A percentile compares a stretch with the other conserved stretches of the same genome.
These are phyloP conservation scores for Oeneis ivallda DNA, from an alignment of 2,888 invertebrate species.

Conservation along the genomic window DNA sequence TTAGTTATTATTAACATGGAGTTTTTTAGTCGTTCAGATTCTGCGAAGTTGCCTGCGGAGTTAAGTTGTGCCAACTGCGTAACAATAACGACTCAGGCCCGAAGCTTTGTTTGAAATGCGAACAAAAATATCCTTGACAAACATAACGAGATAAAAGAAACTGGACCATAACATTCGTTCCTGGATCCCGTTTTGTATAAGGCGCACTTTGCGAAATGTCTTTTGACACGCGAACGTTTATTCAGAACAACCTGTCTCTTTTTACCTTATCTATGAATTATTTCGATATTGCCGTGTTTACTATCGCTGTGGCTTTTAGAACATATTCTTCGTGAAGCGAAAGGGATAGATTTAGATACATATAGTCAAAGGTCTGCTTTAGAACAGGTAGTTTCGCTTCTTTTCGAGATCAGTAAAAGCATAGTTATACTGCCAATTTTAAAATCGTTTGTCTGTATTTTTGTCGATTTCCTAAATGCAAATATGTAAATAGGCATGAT, in stretches of 20 bases:
- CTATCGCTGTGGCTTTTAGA: too few relatives aligned
- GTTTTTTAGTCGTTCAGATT: constrained; percentile 26
- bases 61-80: constrained; percentile 36
- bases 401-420: too few relatives aligned
- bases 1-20: constrained; percentile 16
- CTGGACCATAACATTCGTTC: constrained; percentile 6
- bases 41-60: constrained; percentile 28
- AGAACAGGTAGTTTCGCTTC: too few relatives aligned
- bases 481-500: too few relatives aligned
- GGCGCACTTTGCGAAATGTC: not conserved
- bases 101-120: constrained; percentile 28
- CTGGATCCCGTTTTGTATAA: constrained; percentile 10
- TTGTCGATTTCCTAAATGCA: not conserved
- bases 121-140: constrained; percentile 25
- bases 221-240: constrained; percentile 1
- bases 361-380: too few relatives aligned
- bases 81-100: constrained; percentile 27
- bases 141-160: constrained; percentile 7
- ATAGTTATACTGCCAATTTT: not conserved
- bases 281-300: not conserved
- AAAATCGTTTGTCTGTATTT: not conserved
- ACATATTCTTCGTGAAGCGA: too few relatives aligned
- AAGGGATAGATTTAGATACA: too few relatives aligned
- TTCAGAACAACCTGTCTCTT: not conserved
- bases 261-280: not conserved